phyloP scores from a whole-genome alignment of 1,140 invertebrate species.

The Metaphire vulgaris region DNA sequence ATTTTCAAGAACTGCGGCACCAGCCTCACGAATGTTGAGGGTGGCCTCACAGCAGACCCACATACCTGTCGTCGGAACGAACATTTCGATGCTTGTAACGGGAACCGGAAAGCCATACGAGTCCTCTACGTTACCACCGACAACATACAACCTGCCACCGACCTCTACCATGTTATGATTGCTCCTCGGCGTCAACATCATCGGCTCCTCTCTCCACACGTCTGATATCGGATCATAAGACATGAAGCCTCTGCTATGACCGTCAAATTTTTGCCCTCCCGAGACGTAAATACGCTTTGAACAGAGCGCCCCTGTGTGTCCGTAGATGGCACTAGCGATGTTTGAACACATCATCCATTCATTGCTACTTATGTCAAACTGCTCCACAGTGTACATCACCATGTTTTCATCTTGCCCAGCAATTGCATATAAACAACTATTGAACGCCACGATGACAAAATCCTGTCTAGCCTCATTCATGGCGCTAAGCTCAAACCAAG shows the following conservation, averaged over 20 bases:
- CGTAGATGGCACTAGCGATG: conserved; percentile 43
- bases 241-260: conserved; percentile 41
- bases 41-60: conserved; percentile 43
- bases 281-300: conserved; percentile 42
- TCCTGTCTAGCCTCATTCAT: conserved; percentile 51
- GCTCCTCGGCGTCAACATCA: conserved; percentile 42
- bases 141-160: conserved; percentile 39
- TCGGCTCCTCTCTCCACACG: conserved; percentile 41
- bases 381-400: conserved; percentile 47
- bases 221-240: conserved; percentile 39
- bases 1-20: conserved; percentile 40
- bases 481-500: conserved; percentile 49
- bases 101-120: conserved; percentile 45
- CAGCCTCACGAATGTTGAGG: conserved; percentile 46
- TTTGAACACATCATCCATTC: conserved; percentile 46
- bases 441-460: conserved; percentile 45
- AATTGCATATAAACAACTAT: conserved; percentile 43
- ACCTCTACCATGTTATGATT: conserved; percentile 47
- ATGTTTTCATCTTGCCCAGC: conserved; percentile 50
- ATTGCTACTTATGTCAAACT: conserved; percentile 43
- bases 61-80: conserved; percentile 39
- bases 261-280: conserved; percentile 45
- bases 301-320: conserved; percentile 45
- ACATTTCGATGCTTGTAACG: conserved; percentile 43
- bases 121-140: conserved; percentile 48